phyloP scores from a whole-genome alignment of 2,888 invertebrate genomes.

The Loripinus fragilis region DNA sequence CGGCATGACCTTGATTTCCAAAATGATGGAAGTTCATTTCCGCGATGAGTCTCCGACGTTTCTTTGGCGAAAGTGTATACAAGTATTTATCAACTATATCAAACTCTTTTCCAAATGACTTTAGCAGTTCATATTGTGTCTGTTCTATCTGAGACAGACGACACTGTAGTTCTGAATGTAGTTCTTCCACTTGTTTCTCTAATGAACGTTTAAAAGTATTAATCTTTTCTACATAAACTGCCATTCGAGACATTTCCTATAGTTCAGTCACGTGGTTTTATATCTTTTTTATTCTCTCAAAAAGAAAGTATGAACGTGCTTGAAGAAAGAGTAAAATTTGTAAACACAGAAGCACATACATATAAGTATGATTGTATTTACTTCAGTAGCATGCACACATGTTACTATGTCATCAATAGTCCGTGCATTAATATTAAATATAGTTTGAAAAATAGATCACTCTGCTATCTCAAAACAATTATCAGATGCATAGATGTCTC shows the following conservation, averaged over 20 bases:
- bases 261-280: background rate
- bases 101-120: background rate
- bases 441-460: too few relatives aligned
- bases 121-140: conserved; percentile 6
- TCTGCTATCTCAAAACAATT: too few relatives aligned
- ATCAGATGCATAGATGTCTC: too few relatives aligned
- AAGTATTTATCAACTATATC: background rate
- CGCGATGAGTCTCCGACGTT: background rate
- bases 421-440: too few relatives aligned
- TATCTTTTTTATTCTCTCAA: background rate
- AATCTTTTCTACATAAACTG: conserved; percentile 11
- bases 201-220: background rate
- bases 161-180: background rate
- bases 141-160: conserved; percentile 9
- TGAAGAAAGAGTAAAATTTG: too few relatives aligned
- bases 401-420: too few relatives aligned
- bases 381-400: too few relatives aligned
- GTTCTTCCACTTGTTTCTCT: background rate
- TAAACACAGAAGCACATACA: too few relatives aligned
- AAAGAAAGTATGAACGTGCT: too few relatives aligned
- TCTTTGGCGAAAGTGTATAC: conserved; percentile 2
- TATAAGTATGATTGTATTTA: too few relatives aligned
- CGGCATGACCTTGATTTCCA: background rate
- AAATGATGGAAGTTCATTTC: background rate
- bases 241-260: conserved; percentile 14